These are phyloP conservation scores for Masticophis lateralis DNA, from an alignment of 2,797 vertebrate species.

Conservation along the genomic window DNA sequence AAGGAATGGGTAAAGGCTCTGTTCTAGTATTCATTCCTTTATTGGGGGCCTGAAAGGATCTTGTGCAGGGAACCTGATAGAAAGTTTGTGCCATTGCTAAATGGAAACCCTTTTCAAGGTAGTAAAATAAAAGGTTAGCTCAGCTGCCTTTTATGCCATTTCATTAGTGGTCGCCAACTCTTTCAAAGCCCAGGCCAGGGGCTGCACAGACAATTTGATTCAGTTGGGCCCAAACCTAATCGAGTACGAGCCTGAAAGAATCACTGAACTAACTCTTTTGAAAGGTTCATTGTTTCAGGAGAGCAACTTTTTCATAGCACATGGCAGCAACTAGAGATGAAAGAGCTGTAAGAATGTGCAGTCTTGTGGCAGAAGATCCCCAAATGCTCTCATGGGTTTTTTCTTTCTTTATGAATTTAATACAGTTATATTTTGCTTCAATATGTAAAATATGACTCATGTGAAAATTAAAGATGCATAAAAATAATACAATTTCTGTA, in stretches of 20 bases:
- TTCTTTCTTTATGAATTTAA: background rate
- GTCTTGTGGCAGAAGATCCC: background rate
- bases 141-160: conserved; percentile 54
- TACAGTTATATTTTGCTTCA: background rate
- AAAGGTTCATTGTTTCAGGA: conserved; percentile 52
- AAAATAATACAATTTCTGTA: background rate
- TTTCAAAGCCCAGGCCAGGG: conserved; percentile 62
- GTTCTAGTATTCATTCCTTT: conserved; percentile 73
- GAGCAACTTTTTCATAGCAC: conserved; percentile 37
- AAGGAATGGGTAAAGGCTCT: conserved; percentile 70
- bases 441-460: background rate
- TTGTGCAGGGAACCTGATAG: conserved; percentile 66
- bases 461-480: background rate
- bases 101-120: conserved; percentile 65
- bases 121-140: conserved; percentile 69
- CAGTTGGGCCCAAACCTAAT: conserved; percentile 56
- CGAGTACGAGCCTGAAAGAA: conserved; percentile 55
- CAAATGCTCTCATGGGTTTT: background rate
- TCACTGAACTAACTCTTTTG: conserved; percentile 55
- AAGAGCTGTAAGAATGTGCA: conserved; percentile 6
- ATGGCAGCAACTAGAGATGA: conserved; percentile 19
- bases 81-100: conserved; percentile 66
- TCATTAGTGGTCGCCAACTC: conserved; percentile 56
- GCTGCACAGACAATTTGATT: conserved; percentile 56
- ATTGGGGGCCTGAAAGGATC: conserved; percentile 69